Percentiles rank a stretch among this genome's conserved stretches.
phyloP scores from a whole-genome alignment of 2,888 invertebrate species.

The Cyaniris semiargus region DNA sequence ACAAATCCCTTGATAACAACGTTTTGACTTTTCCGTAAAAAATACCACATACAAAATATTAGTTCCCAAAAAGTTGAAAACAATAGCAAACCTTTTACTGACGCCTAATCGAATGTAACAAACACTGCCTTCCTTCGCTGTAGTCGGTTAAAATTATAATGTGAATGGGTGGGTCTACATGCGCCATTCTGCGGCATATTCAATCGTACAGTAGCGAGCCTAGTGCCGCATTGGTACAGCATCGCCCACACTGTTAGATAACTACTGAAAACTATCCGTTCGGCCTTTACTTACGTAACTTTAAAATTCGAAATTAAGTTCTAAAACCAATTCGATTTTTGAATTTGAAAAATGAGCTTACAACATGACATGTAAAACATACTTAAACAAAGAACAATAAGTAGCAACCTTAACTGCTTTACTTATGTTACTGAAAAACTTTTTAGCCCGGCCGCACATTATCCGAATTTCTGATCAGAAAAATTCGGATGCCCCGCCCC shows the following conservation, averaged over 20 bases:
- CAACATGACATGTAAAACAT: no score
- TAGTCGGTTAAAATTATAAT: neutral
- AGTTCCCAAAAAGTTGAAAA: neutral
- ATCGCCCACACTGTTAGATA: constrained; percentile 19
- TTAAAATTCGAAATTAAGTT: no score
- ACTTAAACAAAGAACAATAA: no score
- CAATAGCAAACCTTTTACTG: no score
- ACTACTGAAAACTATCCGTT: neutral
- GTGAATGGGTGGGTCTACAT: constrained; percentile 4
- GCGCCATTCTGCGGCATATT: constrained; percentile 12
- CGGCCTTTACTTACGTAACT: neutral
- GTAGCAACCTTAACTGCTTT: no score
- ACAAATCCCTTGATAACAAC: neutral
- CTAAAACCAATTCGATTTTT: no score
- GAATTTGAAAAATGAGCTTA: no score
- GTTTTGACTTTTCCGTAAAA: neutral
- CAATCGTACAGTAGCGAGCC: neutral
- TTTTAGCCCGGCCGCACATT: no score
- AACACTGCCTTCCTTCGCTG: neutral
- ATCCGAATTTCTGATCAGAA: no score
- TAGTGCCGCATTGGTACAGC: constrained; percentile 26
- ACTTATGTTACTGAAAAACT: no score
- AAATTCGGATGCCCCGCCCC: no score
- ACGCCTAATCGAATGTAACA: no score
- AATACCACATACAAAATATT: neutral